These are phyloP conservation scores for Gambusia affinis DNA, from an alignment of 2,113 vertebrate genomes.

Conservation along the genomic window DNA sequence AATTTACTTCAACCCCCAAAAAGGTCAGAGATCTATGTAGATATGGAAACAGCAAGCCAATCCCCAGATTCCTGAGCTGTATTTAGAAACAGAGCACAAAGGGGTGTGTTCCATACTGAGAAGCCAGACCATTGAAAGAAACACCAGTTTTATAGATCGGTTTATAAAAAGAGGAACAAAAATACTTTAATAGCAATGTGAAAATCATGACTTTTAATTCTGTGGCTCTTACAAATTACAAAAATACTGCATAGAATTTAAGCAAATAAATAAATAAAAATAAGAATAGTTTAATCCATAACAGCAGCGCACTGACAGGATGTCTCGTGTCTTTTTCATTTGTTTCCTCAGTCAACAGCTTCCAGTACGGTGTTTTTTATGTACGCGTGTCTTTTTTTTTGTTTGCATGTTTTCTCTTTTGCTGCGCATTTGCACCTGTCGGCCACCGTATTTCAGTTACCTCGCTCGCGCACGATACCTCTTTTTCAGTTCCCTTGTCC, in stretches of 20 bases:
- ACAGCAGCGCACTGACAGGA: background rate
- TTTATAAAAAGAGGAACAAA: background rate
- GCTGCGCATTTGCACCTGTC: no score
- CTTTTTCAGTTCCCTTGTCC: background rate
- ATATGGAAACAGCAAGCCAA: background rate
- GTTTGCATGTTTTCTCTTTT: no score
- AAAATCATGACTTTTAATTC: background rate
- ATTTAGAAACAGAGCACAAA: background rate
- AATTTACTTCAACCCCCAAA: background rate
- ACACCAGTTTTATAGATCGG: background rate
- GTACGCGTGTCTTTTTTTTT: no score
- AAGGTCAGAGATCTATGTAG: background rate
- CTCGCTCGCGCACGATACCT: background rate
- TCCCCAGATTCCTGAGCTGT: background rate
- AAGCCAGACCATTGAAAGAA: background rate
- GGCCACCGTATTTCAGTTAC: no score
- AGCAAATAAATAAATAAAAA: no score
- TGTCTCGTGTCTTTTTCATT: background rate
- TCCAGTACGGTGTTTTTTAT: no score
- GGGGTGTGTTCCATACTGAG: background rate
- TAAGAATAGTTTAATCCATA: background rate
- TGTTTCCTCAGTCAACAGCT: no score
- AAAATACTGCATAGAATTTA: background rate
- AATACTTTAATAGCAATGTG: background rate
- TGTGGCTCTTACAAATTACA: background rate